phyloP scores from a whole-genome alignment of 1,140 invertebrate species.

The Trachelipus rathkii region DNA sequence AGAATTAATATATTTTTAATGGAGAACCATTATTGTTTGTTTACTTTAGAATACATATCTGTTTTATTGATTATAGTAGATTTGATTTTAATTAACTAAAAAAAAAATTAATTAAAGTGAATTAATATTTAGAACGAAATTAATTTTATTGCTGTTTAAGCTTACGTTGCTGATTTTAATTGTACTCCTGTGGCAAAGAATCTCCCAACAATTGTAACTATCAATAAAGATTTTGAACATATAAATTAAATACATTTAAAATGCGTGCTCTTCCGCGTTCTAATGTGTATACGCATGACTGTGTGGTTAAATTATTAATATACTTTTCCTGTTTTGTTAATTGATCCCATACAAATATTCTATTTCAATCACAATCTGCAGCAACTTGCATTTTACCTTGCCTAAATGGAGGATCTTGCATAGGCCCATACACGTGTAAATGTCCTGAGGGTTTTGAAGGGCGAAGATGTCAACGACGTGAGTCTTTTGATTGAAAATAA shows the following conservation, averaged over 20 bases:
- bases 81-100: too few relatives aligned
- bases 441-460: conserved; percentile 86
- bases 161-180: too few relatives aligned
- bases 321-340: background rate
- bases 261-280: too few relatives aligned
- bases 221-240: background rate
- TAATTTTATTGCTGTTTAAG: too few relatives aligned
- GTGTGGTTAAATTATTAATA: background rate
- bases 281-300: too few relatives aligned
- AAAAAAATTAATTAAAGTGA: too few relatives aligned
- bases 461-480: conserved; percentile 64
- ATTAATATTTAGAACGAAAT: too few relatives aligned
- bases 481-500: too few relatives aligned
- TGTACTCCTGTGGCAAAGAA: too few relatives aligned
- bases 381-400: conserved; percentile 85
- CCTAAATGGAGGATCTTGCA: conserved; percentile 83
- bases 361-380: conserved; percentile 51
- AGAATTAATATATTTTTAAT: too few relatives aligned
- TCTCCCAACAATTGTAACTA: background rate
- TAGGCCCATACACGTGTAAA: conserved; percentile 84
- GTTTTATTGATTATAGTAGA: background rate
- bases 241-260: background rate
- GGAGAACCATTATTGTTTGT: background rate
- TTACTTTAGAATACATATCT: background rate
- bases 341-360: background rate